A percentile compares a stretch with the other conserved stretches of the same genome.
Evolutionary conservation across 1,140 invertebrate species (phyloP).

Genomic region (Dinoponera quadriceps): DNA sequence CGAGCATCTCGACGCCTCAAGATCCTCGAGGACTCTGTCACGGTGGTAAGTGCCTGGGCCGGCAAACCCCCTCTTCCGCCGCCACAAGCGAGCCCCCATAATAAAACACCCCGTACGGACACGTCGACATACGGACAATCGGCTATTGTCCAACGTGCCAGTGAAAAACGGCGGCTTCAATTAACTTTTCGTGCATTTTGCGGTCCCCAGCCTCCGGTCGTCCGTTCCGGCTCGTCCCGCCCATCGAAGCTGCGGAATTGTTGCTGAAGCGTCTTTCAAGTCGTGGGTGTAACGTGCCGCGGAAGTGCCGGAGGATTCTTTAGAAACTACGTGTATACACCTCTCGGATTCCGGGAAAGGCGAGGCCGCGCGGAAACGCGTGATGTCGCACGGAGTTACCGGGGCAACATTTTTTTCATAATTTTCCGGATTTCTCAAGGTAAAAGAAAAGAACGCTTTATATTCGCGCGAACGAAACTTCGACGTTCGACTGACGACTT

Average conservation of each 20-base stretch:
- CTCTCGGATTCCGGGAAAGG: not conserved
- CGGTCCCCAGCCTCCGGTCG: not conserved
- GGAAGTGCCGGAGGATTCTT: slow-evolving; percentile 31
- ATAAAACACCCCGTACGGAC: slow-evolving; percentile 82
- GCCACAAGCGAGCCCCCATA: slow-evolving; percentile 73
- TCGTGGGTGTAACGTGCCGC: slow-evolving; percentile 73
- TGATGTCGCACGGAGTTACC: not conserved
- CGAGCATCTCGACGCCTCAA: slow-evolving; percentile 50
- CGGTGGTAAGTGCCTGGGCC: slow-evolving; percentile 55
- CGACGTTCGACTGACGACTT: too few relatives aligned
- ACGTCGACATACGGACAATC: slow-evolving; percentile 75
- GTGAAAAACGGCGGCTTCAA: slow-evolving; percentile 80
- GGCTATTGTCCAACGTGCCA: slow-evolving; percentile 76
- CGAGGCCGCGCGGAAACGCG: too few relatives aligned
- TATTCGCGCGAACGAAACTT: too few relatives aligned
- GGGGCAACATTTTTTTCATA: not conserved
- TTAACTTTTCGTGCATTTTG: slow-evolving; percentile 81
- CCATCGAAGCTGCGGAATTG: slow-evolving; percentile 76
- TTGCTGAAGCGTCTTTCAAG: slow-evolving; percentile 74
- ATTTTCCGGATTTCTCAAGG: not conserved
- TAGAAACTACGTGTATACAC: not conserved
- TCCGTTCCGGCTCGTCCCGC: slow-evolving; percentile 64
- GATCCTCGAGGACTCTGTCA: slow-evolving; percentile 60
- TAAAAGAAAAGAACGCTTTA: too few relatives aligned
- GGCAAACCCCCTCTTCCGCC: slow-evolving; percentile 45